phyloP scores from a whole-genome alignment of 2,888 invertebrate genomes.

The Lysandra coridon region DNA sequence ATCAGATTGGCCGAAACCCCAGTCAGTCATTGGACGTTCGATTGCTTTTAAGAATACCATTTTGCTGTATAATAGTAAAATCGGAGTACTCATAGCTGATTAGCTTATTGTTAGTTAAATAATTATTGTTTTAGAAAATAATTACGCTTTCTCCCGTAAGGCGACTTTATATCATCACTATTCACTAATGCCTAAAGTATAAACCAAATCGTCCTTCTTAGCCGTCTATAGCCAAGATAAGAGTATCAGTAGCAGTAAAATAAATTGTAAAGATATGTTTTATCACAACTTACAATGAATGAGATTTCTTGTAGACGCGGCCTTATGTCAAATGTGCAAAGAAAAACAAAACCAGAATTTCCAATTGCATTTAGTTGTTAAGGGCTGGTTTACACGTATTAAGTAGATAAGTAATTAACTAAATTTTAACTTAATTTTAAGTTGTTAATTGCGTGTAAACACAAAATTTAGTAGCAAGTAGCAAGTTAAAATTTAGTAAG shows the following conservation, averaged over 20 bases:
- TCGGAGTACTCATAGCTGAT: not conserved
- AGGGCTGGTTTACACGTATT: too few species aligned
- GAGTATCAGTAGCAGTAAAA: not conserved
- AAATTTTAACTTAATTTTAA: too few species aligned
- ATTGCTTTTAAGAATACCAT: not conserved
- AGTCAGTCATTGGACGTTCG: too few species aligned
- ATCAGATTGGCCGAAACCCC: too few species aligned
- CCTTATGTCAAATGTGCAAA: not conserved
- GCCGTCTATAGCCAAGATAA: constrained; percentile 1
- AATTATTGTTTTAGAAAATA: not conserved
- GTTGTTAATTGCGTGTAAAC: too few species aligned
- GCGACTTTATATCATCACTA: not conserved
- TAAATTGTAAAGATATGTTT: not conserved
- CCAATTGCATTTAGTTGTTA: not conserved
- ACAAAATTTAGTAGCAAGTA: too few species aligned
- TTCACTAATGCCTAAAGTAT: not conserved
- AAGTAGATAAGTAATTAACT: too few species aligned
- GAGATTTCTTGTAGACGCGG: not conserved
- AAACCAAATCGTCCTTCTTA: not conserved
- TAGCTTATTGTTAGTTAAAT: not conserved
- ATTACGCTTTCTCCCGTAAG: not conserved
- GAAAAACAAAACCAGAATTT: not conserved
- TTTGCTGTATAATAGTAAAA: not conserved
- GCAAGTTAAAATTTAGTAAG: too few species aligned
- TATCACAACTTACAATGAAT: not conserved